These are phyloP conservation scores for Hemichromis elongatus DNA, from an alignment of 2,113 vertebrate genomes.

Conservation along the genomic window DNA sequence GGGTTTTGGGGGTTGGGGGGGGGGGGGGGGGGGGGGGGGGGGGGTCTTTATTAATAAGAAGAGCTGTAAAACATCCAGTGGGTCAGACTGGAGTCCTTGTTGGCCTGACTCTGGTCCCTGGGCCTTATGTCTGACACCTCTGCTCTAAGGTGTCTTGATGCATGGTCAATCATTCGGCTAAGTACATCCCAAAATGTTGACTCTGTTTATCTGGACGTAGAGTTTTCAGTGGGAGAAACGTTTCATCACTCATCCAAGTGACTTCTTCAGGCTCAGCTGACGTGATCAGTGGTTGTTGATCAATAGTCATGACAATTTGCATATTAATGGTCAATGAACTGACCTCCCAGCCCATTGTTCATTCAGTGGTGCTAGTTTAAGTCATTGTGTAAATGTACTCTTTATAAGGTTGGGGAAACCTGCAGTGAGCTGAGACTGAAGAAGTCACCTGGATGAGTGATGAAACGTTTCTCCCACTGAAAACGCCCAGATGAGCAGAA, in stretches of 20 bases:
- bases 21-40: too few species aligned
- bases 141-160: background rate
- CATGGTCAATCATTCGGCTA: background rate
- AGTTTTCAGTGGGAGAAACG: too few species aligned
- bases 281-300: background rate
- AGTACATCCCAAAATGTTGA: fast-evolving
- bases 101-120: background rate
- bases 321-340: fast-evolving
- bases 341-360: fast-evolving
- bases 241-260: background rate
- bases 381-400: background rate
- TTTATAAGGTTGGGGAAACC: too few species aligned
- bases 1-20: too few species aligned
- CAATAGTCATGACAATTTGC: fast-evolving
- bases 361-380: fast-evolving
- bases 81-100: fast-evolving
- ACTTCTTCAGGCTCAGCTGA: background rate
- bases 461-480: background rate
- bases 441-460: fast-evolving
- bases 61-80: fast-evolving
- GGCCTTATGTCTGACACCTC: background rate
- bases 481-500: background rate
- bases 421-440: too few species aligned
- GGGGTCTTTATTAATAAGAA: background rate
- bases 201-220: background rate